A percentile compares a stretch with the other conserved stretches of the same genome.
These are phyloP conservation scores for Dicrostonyx torquatus DNA, from an alignment of 2,797 vertebrate species.

Conservation along the genomic window DNA sequence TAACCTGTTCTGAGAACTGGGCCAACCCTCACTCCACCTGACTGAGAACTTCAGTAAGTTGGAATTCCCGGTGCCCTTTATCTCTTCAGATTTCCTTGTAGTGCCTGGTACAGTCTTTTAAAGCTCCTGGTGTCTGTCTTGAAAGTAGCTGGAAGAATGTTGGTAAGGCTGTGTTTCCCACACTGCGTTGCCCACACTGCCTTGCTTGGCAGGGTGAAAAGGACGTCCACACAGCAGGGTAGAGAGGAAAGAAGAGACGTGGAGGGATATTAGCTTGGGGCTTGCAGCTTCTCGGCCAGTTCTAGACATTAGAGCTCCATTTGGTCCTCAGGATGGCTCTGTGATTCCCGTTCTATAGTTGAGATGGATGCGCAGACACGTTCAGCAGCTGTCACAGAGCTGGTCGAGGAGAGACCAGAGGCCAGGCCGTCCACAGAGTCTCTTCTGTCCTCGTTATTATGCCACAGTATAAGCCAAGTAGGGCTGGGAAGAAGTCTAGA, in stretches of 20 bases:
- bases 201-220: not conserved
- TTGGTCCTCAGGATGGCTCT: not conserved
- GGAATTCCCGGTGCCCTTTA: not conserved
- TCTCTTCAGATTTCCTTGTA: not conserved
- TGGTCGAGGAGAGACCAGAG: not conserved
- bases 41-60: not conserved
- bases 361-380: not conserved
- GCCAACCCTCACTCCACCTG: not conserved
- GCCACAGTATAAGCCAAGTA: not conserved
- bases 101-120: not conserved
- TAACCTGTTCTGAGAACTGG: not conserved
- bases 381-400: not conserved
- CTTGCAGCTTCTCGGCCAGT: not conserved
- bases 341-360: not conserved
- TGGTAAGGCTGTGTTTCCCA: not conserved
- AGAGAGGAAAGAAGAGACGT: rapidly evolving
- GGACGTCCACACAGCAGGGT: not conserved
- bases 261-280: not conserved
- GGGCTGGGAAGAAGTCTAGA: not conserved
- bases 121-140: not conserved
- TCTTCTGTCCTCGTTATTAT: not conserved
- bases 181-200: no score
- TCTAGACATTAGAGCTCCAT: not conserved
- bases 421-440: not conserved
- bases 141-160: not conserved